Base-by-base conservation (phyloP, 1,140 invertebrate species). In the Drosophila hydei region DNA sequence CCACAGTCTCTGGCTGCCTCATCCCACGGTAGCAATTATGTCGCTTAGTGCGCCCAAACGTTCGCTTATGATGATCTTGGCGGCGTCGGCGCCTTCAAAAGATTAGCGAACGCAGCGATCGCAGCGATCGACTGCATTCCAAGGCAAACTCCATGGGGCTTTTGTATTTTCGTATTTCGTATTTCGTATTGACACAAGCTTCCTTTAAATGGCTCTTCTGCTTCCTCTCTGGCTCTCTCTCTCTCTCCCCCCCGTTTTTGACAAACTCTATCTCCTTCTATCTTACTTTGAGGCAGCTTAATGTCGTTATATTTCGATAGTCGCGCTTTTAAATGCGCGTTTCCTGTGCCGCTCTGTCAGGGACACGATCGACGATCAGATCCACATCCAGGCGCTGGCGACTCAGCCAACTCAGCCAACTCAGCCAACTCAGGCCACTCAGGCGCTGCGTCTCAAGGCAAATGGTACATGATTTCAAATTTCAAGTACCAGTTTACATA, bases 381-480 rank as follows among this genome's bases (percentile, higher is more conserved):
- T 38, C 21, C 38, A 48, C 2, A 55, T 42, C 73, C 56, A 43
- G 55, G 64, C 62, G 43, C 18, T 48, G 54, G n/a, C n/a, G n/a
- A n/a, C n/a, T n/a, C n/a, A n/a, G n/a, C n/a, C n/a, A n/a, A n/a
- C n/a, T n/a, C n/a, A n/a, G n/a, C n/a, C n/a, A n/a, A n/a, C n/a
- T n/a, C n/a, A n/a, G n/a, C n/a, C n/a, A n/a, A n/a, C n/a, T n/a
- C n/a, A n/a, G n/a, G n/a, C n/a, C n/a, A n/a, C n/a, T n/a, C 56
- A 43, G 55, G 64, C 62, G 43, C 18, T 48, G 54, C 67, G 47
- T 75, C 78, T 88, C 83, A 88, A 88, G 83, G 83, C 84, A 88
- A 88, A 88, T 88, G 83, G 83, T 88, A 88, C 83, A 88, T 88
- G 83, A 88, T 88, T 88, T 88, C 84, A 88, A 88, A 88, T 88